phyloP scores from a whole-genome alignment of 2,888 invertebrate species.

The Ophraella communa region DNA sequence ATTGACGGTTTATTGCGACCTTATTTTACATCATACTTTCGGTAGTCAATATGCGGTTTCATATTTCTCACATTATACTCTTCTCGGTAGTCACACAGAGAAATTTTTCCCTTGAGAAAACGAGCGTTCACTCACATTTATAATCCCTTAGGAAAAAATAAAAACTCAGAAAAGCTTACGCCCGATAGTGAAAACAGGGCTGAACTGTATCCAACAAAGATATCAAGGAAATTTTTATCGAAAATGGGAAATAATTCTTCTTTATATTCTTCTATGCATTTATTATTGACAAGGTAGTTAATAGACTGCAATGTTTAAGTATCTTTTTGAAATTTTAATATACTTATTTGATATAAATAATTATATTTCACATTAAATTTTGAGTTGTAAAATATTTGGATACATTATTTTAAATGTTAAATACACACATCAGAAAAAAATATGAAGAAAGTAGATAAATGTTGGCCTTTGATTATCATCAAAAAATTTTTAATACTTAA shows the following conservation, averaged over 20 bases:
- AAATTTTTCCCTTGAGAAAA: conserved; percentile 13
- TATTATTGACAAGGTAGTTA: not conserved
- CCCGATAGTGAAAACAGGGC: not conserved
- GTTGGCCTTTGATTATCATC: no score
- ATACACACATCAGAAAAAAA: no score
- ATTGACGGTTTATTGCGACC: conserved; percentile 15
- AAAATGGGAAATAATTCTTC: not conserved
- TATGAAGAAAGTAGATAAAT: no score
- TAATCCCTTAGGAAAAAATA: conserved; percentile 22
- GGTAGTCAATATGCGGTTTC: conserved; percentile 23
- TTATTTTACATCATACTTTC: conserved; percentile 16
- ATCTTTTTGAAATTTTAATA: no score
- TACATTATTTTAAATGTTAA: no score
- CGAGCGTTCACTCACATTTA: conserved; percentile 20
- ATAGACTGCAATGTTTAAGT: no score
- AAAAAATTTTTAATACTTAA: no score
- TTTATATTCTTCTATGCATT: not conserved
- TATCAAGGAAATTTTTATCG: not conserved
- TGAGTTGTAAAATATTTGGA: no score
- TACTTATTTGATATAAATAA: no score
- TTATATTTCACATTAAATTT: no score
- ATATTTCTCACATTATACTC: conserved; percentile 24
- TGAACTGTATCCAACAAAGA: not conserved
- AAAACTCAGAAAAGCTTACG: conserved; percentile 12
- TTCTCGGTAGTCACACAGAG: conserved; percentile 12